Conservation (phyloP, 2,113 vertebrate genomes). For the Podarcis cretensis region DNA sequence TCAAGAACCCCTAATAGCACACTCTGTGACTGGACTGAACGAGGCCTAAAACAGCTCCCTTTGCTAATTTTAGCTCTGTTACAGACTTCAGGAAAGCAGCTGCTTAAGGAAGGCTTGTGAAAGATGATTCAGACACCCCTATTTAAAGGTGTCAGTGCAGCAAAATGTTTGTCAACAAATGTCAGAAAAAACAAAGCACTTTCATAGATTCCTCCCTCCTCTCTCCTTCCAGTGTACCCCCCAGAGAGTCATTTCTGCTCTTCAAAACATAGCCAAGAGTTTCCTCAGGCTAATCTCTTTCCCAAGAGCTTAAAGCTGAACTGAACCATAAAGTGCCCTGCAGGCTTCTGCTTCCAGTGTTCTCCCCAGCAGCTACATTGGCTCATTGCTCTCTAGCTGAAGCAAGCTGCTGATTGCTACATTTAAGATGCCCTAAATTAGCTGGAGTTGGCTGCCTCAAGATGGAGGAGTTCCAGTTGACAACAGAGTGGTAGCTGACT, state of each 20-base stretch:
- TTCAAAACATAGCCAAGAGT: neutral
- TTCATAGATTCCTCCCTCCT: too few relatives aligned
- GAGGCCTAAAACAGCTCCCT: rapidly evolving
- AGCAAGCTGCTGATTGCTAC: rapidly evolving
- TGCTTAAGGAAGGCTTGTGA: neutral
- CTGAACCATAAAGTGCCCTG: neutral
- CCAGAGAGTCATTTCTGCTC: rapidly evolving
- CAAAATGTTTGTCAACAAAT: neutral
- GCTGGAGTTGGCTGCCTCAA: neutral
- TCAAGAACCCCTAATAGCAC: neutral
- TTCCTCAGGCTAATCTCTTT: neutral
- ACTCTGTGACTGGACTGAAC: neutral
- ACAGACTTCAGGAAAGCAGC: neutral
- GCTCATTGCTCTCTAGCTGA: neutral
- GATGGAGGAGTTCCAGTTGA: neutral
- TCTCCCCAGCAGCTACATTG: neutral
- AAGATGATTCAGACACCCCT: neutral
- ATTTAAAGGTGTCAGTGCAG: neutral
- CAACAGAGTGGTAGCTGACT: neutral
- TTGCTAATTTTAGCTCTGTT: neutral
- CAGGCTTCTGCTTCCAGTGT: neutral
- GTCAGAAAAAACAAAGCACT: neutral
- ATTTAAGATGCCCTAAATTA: neutral
- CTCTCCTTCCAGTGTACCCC: neutral
- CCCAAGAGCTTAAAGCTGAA: neutral